Conservation (phyloP, 2,113 vertebrate genomes). For the Cariama cristata region DNA sequence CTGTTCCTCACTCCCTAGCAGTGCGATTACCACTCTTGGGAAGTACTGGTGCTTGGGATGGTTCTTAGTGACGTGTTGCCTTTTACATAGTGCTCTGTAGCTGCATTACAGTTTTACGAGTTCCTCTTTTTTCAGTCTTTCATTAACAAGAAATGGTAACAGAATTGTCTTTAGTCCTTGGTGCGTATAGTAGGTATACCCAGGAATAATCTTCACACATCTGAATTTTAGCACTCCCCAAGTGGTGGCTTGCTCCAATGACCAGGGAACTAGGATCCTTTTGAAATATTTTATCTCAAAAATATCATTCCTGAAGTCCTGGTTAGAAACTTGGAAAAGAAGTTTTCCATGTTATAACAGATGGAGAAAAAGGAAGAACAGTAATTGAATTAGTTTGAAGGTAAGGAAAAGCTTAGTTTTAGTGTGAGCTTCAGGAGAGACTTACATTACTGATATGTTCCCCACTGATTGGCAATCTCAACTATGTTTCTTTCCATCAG, state of each 20-base stretch:
- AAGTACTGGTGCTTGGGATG: neutral
- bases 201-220: neutral
- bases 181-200: neutral
- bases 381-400: neutral
- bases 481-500: neutral
- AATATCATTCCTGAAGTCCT: neutral
- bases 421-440: neutral
- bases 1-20: rapidly evolving
- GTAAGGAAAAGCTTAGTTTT: neutral
- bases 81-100: neutral
- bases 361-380: neutral
- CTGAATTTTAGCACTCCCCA: neutral
- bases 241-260: neutral
- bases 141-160: neutral
- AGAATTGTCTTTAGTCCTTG: neutral
- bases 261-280: neutral
- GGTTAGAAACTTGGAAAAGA: neutral
- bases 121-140: neutral
- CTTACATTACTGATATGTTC: neutral
- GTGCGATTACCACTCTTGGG: neutral
- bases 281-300: neutral
- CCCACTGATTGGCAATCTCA: neutral
- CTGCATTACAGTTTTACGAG: neutral
- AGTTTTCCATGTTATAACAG: neutral
- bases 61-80: neutral